Evolutionary conservation across 2,888 invertebrate species (phyloP).

Genomic region (Philonicus albiceps): DNA sequence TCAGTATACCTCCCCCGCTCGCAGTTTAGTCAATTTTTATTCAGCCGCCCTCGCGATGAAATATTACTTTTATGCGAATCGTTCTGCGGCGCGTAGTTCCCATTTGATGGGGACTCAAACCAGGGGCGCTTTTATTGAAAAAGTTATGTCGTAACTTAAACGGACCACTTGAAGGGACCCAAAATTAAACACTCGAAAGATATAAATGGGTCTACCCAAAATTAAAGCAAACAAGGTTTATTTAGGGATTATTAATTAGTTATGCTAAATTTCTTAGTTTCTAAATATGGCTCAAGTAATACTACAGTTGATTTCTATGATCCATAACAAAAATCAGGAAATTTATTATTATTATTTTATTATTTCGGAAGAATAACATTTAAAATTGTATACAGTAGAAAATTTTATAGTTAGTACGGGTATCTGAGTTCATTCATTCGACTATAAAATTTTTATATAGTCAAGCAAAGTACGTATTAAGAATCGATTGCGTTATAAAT

Average conservation of each 20-base stretch:
- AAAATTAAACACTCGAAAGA: conserved; percentile 39
- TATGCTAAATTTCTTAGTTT: no score
- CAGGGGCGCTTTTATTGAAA: conserved; percentile 25
- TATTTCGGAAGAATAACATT: no score
- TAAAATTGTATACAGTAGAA: no score
- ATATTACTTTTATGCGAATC: conserved; percentile 33
- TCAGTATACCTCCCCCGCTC: neutral
- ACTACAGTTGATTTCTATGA: no score
- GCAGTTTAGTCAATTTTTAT: conserved; percentile 9
- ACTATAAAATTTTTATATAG: no score
- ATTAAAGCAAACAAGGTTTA: neutral
- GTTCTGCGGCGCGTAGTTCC: neutral
- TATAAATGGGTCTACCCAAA: neutral
- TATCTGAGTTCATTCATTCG: no score
- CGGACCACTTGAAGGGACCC: conserved; percentile 38
- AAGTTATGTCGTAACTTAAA: conserved; percentile 40
- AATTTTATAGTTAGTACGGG: no score
- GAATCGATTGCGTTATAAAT: no score
- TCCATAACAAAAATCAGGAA: no score
- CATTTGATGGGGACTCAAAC: neutral
- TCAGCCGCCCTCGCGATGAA: conserved; percentile 22
- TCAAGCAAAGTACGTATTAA: no score
- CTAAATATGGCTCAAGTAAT: no score
- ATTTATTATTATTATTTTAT: no score
- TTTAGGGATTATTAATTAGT: neutral